Percentiles rank a stretch among this genome's conserved stretches.
Evolutionary conservation across 2,888 invertebrate genomes (phyloP).

Genomic region (Dryococelus australis): DNA sequence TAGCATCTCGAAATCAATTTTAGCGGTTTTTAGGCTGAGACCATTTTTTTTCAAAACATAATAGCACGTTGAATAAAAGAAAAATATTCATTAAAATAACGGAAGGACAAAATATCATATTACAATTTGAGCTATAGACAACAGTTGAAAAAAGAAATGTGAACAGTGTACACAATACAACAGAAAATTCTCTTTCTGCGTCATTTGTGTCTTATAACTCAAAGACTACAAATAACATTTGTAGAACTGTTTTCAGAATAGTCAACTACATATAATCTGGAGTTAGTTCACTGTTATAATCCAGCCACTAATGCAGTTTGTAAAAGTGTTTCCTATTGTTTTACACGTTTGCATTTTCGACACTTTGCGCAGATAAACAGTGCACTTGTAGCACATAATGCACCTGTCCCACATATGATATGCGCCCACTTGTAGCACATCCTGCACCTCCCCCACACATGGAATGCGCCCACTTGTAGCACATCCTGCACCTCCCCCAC

Average conservation of each 20-base stretch:
- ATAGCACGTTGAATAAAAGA: too few species aligned
- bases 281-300: too few species aligned
- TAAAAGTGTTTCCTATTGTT: not conserved
- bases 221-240: not conserved
- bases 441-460: conserved; percentile 4
- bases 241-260: not conserved
- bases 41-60: too few species aligned
- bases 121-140: too few species aligned
- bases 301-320: not conserved
- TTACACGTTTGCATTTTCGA: not conserved
- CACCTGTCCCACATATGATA: too few species aligned
- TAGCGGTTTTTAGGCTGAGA: too few species aligned
- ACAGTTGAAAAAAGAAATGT: too few species aligned
- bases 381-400: not conserved
- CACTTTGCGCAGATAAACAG: not conserved
- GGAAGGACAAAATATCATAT: too few species aligned
- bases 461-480: not conserved
- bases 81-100: too few species aligned
- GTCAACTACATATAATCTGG: too few species aligned
- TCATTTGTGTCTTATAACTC: not conserved
- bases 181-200: not conserved
- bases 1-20: too few species aligned
- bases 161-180: not conserved
- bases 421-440: not conserved
- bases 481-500: conserved; percentile 6